Base-by-base conservation (phyloP, 2,888 invertebrate genomes). In the Myathropa florea region DNA sequence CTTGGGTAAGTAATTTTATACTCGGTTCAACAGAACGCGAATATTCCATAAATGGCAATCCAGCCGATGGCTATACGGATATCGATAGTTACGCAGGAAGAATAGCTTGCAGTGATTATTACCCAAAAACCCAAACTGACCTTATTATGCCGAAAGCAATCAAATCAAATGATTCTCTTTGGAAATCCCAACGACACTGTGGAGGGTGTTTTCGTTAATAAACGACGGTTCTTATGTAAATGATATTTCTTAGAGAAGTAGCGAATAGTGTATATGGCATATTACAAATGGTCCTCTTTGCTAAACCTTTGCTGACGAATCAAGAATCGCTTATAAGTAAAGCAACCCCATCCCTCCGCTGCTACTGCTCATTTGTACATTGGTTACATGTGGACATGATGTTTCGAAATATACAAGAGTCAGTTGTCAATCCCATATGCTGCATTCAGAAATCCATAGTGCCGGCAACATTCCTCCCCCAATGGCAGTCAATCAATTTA, bases 361-460 rank as follows among this genome's bases (percentile, higher is more conserved):
- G 12, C 21, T 14, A 28, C n/a, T 33, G 64, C 73, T 79, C 78
- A 83, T 86, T 86, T 86, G 78, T 82, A 85, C 64, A 70, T 63
- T 73, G 82, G 82, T 55, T 86, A 86, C 86, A 86, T 83, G 83
- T 83, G 86, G 83, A 86, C 86, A 86, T 86, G 83, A 86, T 86
- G 78, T 83, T 86, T 83, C 86, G 61, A 83, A 86, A 86, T 83
- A 83, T 86, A 83, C 83, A 83, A 65, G 55, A 78, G 61, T 75
- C 83, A 78, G 86, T 86, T 86, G 86, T 86, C 86, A 86, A 86
- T 86, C 64, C 78, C 86, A 86, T 55, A 82, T 86, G 86, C 39
- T 75, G 78, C 85, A 76, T 67, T 64, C 75, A 64, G 60, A 75
- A 26, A 63, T 68, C 12, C 70, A 55, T 39, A 53, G 60, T 57